Conservation (phyloP, 1,140 invertebrate genomes). For the Subanguina moxae region DNA sequence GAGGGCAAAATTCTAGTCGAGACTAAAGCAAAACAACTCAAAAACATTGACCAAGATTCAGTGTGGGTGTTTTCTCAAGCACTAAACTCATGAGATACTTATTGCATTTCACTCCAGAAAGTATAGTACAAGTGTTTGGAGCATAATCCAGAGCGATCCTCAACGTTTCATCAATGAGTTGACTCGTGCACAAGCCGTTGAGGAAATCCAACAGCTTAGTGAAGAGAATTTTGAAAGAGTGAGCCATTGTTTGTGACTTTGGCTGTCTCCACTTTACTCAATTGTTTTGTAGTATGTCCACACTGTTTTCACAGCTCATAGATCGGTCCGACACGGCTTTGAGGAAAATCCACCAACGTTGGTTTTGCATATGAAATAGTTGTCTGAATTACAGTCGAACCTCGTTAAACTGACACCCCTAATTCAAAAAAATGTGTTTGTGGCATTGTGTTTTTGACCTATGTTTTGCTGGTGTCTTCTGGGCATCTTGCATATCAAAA, state of each 20-base stretch:
- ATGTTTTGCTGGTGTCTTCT: too few species aligned
- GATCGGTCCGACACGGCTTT: conserved; percentile 53
- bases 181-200: conserved; percentile 7
- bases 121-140: conserved; percentile 45
- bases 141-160: conserved; percentile 31
- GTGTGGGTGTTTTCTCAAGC: background rate
- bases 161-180: conserved; percentile 12
- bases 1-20: conserved; percentile 47
- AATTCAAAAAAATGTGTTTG: too few species aligned
- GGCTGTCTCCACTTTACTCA: too few species aligned
- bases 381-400: too few species aligned
- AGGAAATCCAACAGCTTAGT: conserved; percentile 20
- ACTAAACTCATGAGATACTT: background rate
- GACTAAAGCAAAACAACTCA: conserved; percentile 43
- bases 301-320: conserved; percentile 51
- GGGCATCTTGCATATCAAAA: too few species aligned
- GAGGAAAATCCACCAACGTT: conserved; percentile 40
- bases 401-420: too few species aligned
- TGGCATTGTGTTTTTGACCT: too few species aligned
- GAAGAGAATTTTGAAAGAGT: conserved; percentile 39
- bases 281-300: conserved; percentile 42
- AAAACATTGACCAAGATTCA: conserved; percentile 31
- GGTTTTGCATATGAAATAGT: too few species aligned
- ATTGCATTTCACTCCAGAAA: background rate
- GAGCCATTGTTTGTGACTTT: background rate